These are phyloP conservation scores for Aythya baeri DNA, from an alignment of 2,113 vertebrate species.

Conservation along the genomic window DNA sequence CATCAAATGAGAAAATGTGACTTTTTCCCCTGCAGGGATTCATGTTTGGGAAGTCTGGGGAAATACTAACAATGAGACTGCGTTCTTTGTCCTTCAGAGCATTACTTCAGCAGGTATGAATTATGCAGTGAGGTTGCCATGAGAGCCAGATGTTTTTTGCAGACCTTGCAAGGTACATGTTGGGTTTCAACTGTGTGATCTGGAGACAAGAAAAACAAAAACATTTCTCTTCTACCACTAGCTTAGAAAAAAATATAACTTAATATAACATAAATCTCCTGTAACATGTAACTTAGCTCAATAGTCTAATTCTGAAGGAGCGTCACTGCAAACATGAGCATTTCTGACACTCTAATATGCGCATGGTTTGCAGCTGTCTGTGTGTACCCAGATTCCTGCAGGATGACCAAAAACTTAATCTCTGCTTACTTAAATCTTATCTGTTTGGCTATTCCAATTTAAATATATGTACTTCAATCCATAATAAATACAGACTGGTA, in stretches of 20 bases:
- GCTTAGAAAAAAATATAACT: background rate
- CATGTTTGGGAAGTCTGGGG: constrained; percentile 80
- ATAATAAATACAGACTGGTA: background rate
- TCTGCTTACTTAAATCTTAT: background rate
- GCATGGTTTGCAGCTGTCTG: background rate
- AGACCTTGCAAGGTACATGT: background rate
- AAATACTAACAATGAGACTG: constrained; percentile 75
- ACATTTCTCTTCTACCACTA: background rate
- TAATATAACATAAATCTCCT: background rate
- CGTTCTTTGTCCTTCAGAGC: constrained; percentile 75
- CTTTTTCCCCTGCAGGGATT: constrained; percentile 65
- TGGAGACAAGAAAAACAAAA: background rate
- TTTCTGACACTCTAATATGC: background rate
- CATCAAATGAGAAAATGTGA: background rate
- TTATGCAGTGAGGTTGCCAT: background rate
- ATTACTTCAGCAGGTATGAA: constrained; percentile 77
- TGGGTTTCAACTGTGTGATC: background rate
- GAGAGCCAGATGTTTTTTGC: background rate
- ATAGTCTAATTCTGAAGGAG: background rate
- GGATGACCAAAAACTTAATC: background rate
- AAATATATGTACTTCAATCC: background rate
- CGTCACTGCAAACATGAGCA: background rate
- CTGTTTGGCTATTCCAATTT: background rate
- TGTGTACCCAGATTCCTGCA: background rate
- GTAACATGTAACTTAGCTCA: background rate